Conservation (phyloP, 2,113 vertebrate genomes). For the Leiothrix lutea region DNA sequence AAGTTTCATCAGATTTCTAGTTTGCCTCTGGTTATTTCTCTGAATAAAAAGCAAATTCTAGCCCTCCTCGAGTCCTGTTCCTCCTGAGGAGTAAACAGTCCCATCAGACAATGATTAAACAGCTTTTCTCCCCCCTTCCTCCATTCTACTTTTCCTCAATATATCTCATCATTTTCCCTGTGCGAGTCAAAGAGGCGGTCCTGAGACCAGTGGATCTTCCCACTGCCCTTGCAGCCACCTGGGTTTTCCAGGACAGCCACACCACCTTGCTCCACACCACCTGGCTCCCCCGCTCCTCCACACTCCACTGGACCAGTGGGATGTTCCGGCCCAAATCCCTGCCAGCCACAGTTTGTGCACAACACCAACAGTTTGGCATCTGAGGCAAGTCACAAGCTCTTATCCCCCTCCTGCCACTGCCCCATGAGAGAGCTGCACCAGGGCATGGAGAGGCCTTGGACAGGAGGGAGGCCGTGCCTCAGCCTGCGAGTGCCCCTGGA, state of each 20-base stretch:
- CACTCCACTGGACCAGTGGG: fast-evolving
- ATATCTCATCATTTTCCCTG: not conserved
- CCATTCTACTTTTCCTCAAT: not conserved
- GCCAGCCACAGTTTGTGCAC: not conserved
- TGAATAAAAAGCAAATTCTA: not conserved
- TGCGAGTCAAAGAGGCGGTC: fast-evolving
- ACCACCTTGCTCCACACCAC: fast-evolving
- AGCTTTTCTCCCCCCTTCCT: not conserved
- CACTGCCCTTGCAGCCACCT: fast-evolving
- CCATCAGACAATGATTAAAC: not conserved
- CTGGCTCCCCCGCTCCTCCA: fast-evolving
- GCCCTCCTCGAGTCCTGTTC: not conserved
- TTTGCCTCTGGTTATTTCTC: not conserved
- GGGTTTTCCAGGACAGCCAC: fast-evolving
- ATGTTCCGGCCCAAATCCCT: too few species aligned
- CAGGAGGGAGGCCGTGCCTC: fast-evolving
- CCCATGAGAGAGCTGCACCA: fast-evolving
- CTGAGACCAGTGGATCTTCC: not conserved
- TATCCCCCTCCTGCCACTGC: not conserved
- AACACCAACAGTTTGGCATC: fast-evolving
- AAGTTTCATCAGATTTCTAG: not conserved
- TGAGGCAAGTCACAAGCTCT: fast-evolving
- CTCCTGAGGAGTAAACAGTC: not conserved
- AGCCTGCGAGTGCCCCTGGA: not conserved
- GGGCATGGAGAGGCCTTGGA: fast-evolving